These are phyloP conservation scores for Trichoplusia ni DNA, from an alignment of 1,140 invertebrate genomes.

Conservation along the genomic window DNA sequence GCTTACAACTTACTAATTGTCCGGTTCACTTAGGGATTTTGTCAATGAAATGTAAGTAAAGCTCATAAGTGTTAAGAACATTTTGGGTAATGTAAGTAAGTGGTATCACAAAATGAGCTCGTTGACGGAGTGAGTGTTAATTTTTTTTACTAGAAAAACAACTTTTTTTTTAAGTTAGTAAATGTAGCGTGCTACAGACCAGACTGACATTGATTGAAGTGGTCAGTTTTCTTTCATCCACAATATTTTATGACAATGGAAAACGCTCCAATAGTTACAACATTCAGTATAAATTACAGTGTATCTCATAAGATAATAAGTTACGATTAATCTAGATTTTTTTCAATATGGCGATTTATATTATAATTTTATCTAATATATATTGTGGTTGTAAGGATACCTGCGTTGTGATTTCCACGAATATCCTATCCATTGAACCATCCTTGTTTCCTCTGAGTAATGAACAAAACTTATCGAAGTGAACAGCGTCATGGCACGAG, in stretches of 20 bases:
- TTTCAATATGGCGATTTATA: conserved; percentile 82
- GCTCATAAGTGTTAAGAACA: conserved; percentile 75
- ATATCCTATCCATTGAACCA: conserved; percentile 60
- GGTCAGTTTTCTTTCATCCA: conserved; percentile 82
- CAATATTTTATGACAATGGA: conserved; percentile 76
- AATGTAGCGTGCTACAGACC: conserved; percentile 75
- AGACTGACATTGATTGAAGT: conserved; percentile 74
- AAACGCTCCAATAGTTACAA: conserved; percentile 79
- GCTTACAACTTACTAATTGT: conserved; percentile 57
- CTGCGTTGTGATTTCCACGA: conserved; percentile 81
- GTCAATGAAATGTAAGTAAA: conserved; percentile 73
- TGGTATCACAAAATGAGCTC: conserved; percentile 74
- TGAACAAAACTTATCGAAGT: conserved; percentile 46
- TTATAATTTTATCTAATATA: conserved; percentile 83
- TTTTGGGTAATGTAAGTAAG: conserved; percentile 77
- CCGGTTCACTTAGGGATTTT: conserved; percentile 64
- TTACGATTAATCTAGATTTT: conserved; percentile 80
- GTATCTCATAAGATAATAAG: conserved; percentile 80
- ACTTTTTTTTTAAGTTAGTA: conserved; percentile 75
- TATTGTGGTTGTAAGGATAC: conserved; percentile 83
- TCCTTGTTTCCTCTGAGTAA: conserved; percentile 54
- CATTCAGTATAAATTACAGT: conserved; percentile 79
- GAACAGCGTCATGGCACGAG: conserved; percentile 55
- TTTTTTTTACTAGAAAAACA: conserved; percentile 75
- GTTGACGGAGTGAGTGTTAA: conserved; percentile 74